phyloP scores from a whole-genome alignment of 2,797 vertebrate species.

The Molossus molossus region DNA sequence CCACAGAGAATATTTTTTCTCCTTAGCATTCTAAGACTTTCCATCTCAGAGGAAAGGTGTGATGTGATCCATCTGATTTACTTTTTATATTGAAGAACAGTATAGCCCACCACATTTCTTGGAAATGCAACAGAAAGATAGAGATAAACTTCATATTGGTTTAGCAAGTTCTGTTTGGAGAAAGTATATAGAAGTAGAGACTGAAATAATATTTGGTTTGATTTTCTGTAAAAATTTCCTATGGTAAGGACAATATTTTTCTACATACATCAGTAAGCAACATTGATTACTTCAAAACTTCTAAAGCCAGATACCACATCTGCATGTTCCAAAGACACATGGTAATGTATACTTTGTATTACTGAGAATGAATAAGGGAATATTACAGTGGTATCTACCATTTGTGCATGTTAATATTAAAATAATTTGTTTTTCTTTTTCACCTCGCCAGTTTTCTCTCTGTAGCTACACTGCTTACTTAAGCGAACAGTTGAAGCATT shows the following conservation, averaged over 20 bases:
- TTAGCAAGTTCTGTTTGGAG: conserved; percentile 74
- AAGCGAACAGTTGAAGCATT: conserved; percentile 55
- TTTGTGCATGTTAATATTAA: conserved; percentile 46
- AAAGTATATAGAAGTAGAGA: conserved; percentile 53
- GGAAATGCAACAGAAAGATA: conserved; percentile 70
- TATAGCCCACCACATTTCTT: conserved; percentile 63
- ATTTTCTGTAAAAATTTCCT: conserved; percentile 76
- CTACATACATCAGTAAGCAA: conserved; percentile 41
- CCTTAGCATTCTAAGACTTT: conserved; percentile 76
- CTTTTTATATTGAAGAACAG: conserved; percentile 78
- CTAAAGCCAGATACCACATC: conserved; percentile 22
- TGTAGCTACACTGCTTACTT: not conserved
- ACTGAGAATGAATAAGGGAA: conserved; percentile 46
- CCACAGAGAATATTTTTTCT: conserved; percentile 61
- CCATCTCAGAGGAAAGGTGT: conserved; percentile 74
- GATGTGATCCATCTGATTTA: conserved; percentile 79
- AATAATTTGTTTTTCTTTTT: conserved; percentile 68
- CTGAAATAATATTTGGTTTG: conserved; percentile 71
- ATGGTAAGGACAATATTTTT: conserved; percentile 62
- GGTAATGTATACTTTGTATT: conserved; percentile 58
- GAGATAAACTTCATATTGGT: conserved; percentile 79
- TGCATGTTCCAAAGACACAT: conserved; percentile 57
- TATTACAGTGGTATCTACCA: conserved; percentile 22
- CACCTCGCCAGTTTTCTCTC: not conserved
- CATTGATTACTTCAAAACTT: conserved; percentile 63